Conservation (phyloP, 2,888 invertebrate genomes). For the Archips xylosteana region DNA sequence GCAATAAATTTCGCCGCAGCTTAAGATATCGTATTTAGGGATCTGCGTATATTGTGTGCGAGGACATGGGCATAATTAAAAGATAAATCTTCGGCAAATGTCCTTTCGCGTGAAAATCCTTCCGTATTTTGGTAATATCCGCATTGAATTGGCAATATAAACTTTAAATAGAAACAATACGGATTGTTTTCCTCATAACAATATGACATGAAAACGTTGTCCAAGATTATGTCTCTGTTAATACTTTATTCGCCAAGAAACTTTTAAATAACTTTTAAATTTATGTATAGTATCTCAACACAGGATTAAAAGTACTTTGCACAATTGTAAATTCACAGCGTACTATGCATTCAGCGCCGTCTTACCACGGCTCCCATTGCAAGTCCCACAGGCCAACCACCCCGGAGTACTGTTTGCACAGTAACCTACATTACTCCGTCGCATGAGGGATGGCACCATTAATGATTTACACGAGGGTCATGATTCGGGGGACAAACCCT, state of each 20-base stretch:
- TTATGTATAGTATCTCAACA: too few species aligned
- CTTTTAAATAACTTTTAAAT: too few species aligned
- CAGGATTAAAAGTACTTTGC: too few species aligned
- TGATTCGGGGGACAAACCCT: conserved; percentile 75
- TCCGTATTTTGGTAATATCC: conserved; percentile 12
- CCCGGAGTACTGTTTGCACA: conserved; percentile 79
- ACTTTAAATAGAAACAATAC: too few species aligned
- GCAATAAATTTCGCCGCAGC: conserved; percentile 68
- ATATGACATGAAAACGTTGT: too few species aligned
- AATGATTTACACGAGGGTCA: conserved; percentile 76
- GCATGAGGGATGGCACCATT: conserved; percentile 82
- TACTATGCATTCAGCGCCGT: not conserved
- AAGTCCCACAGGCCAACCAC: conserved; percentile 66
- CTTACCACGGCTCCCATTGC: conserved; percentile 25
- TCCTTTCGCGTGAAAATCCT: conserved; percentile 17
- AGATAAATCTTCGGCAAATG: conserved; percentile 37
- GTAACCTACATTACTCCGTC: conserved; percentile 81
- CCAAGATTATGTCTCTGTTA: not conserved
- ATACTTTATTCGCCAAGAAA: not conserved
- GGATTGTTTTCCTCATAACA: too few species aligned
- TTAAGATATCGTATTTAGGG: conserved; percentile 57
- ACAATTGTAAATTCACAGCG: not conserved
- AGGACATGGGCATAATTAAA: conserved; percentile 37
- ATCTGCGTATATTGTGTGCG: conserved; percentile 40
- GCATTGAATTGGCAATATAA: not conserved